A percentile compares a stretch with the other conserved stretches of the same genome.
These are phyloP conservation scores for Enteromius thamalakanensis DNA, from an alignment of 2,797 vertebrate species.

Conservation along the genomic window DNA sequence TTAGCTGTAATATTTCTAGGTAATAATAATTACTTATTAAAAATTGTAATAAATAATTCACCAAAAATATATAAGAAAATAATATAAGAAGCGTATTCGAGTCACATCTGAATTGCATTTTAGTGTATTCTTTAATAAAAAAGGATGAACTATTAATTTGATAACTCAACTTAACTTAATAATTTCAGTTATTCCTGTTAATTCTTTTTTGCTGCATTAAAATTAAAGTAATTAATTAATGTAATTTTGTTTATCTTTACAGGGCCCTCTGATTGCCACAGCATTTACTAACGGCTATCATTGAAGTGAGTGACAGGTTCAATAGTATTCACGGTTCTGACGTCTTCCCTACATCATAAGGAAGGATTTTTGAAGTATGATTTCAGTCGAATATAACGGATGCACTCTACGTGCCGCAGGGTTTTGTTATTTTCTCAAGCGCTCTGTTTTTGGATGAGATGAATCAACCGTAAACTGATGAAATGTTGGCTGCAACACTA, in stretches of 20 bases:
- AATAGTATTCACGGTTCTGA: background rate
- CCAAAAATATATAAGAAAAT: background rate
- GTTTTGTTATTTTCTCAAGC: constrained; percentile 32
- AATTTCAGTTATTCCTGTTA: too few species aligned
- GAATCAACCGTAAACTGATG: constrained; percentile 29
- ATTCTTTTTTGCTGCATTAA: background rate
- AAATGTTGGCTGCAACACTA: constrained; percentile 18
- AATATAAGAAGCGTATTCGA: background rate
- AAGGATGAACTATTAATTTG: background rate
- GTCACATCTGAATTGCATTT: background rate
- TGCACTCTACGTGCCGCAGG: constrained; percentile 23
- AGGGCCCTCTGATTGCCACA: constrained; percentile 99
- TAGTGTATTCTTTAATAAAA: background rate
- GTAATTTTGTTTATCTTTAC: constrained; percentile 33
- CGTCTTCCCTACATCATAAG: constrained; percentile 30
- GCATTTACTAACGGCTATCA: constrained; percentile 99
- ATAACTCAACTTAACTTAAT: background rate
- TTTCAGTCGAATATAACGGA: constrained; percentile 24
- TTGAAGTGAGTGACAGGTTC: constrained; percentile 81
- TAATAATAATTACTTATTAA: background rate
- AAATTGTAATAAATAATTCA: background rate
- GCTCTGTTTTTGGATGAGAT: constrained; percentile 17
- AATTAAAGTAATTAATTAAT: background rate
- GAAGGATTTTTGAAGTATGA: constrained; percentile 25
- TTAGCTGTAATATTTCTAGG: background rate